Base-by-base conservation (phyloP, 2,113 vertebrate species). In the Girardinichthys multiradiatus region DNA sequence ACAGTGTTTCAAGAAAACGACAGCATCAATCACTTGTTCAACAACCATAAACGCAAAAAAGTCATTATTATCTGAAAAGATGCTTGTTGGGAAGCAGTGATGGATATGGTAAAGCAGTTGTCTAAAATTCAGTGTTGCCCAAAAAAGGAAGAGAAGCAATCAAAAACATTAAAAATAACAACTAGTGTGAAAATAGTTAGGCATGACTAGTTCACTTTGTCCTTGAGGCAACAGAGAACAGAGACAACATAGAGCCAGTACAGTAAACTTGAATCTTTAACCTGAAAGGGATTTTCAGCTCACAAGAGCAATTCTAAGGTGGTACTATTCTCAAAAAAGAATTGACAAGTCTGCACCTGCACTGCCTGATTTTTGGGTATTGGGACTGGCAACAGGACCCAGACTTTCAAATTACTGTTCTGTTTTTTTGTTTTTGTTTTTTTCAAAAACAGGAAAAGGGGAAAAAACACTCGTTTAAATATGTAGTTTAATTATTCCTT, bases 11-110 rank as follows among this genome's bases (percentile, higher is more conserved):
- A 37, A 28, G 42, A 70, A 67, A 74, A 60, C 58, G 24, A 37
- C 48, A n/a, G 4, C 58, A 63, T 63, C 31, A 76, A 37, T 61
- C 66, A 63, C 15, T 63, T 64, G 59, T 64, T 76, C 59, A 64
- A 14, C 29, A 31, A 77, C 54, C n/a, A 48, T 61, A 35, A 62
- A 57, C 17, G 9, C 45, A 26, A 64, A 77, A 19, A 13, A 29
- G n/a, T 2, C 14, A 57, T 19, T 33, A 19, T 24, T n/a, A 31
- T 24, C 19, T 51, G 27, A 51, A 67, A 67, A 29, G 27, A 29
- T 31, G 65, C 29, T 3, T 67, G 37, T 31, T 31, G 57, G 24
- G 13, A 28, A 26, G 31, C 17, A 57, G 8, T 26, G 24, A 27
- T 51, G 42, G 27, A 31, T 24, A 9, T 64, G n/a, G 8, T 2